These are phyloP conservation scores for Chymomyza procnemis DNA, from an alignment of 2,888 invertebrate species.

Conservation along the genomic window DNA sequence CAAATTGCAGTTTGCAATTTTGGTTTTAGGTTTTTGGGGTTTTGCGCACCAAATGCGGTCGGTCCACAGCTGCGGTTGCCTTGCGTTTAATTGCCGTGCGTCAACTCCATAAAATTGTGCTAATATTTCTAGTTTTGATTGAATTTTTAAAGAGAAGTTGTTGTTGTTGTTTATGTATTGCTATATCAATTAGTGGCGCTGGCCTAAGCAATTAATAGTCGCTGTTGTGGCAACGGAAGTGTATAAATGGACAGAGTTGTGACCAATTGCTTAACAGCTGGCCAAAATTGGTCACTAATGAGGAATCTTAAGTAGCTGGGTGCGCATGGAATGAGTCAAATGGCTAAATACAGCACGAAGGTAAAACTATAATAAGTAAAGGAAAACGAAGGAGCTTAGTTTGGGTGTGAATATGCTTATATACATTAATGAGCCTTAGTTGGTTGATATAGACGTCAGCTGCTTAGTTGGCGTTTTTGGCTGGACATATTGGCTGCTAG, in stretches of 20 bases:
- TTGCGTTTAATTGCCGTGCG: not conserved
- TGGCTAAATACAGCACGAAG: not conserved
- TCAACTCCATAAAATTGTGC: not conserved
- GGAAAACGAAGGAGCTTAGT: not conserved
- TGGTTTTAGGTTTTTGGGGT: not conserved
- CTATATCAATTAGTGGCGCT: not conserved
- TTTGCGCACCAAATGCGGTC: not conserved
- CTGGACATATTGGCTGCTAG: too few relatives aligned
- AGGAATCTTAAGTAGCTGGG: not conserved
- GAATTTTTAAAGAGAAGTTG: not conserved
- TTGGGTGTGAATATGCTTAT: not conserved
- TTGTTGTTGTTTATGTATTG: not conserved
- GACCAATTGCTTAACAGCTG: not conserved
- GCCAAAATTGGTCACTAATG: not conserved
- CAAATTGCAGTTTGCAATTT: not conserved
- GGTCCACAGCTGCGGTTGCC: not conserved
- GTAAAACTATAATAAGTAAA: not conserved
- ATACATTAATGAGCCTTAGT: not conserved
- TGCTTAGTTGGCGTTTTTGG: too few relatives aligned
- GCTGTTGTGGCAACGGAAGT: not conserved
- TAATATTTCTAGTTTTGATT: not conserved
- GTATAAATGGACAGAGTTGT: not conserved
- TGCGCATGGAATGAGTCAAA: not conserved
- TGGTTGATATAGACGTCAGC: not conserved
- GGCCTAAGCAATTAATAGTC: not conserved